Evolutionary conservation across 37 sponge, comb jelly and placozoan genomes (phyloP).

Genomic region (Lycopodina hypogea): DNA sequence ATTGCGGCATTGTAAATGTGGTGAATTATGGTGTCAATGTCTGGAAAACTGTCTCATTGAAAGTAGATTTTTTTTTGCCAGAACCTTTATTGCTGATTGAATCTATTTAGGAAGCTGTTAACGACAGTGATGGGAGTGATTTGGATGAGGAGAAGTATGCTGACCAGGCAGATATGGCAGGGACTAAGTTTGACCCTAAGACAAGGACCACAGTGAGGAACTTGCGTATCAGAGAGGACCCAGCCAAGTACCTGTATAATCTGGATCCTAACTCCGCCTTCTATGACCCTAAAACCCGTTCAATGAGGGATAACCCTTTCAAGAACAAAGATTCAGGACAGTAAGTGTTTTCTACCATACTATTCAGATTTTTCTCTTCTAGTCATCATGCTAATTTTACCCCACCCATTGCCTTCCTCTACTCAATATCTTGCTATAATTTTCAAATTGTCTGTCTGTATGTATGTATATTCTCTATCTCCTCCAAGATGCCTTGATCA

Average conservation of each 20-base stretch:
- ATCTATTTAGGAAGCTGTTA: conserved; percentile 9
- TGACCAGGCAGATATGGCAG: conserved; percentile 90
- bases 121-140: conserved; percentile 57
- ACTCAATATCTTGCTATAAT: too few species aligned
- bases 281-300: conserved; percentile 97
- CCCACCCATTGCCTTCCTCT: too few species aligned
- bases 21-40: too few species aligned
- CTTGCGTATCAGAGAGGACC: conserved; percentile 94
- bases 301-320: conserved; percentile 97
- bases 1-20: too few species aligned
- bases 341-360: conserved; percentile 26
- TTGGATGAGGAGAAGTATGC: conserved; percentile 96
- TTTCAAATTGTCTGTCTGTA: too few species aligned
- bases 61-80: too few species aligned
- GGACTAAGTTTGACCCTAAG: conserved; percentile 96
- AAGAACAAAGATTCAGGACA: conserved; percentile 67
- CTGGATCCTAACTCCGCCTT: conserved; percentile 87
- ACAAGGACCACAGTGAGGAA: conserved; percentile 93
- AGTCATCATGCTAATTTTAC: too few species aligned
- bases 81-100: too few species aligned
- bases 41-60: too few species aligned
- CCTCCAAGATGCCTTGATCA: too few species aligned
- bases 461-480: too few species aligned
- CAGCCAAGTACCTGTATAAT: conserved; percentile 94
- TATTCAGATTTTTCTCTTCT: not conserved